phyloP scores from a whole-genome alignment of 2,888 invertebrate genomes.

The Zelleria hepariella region DNA sequence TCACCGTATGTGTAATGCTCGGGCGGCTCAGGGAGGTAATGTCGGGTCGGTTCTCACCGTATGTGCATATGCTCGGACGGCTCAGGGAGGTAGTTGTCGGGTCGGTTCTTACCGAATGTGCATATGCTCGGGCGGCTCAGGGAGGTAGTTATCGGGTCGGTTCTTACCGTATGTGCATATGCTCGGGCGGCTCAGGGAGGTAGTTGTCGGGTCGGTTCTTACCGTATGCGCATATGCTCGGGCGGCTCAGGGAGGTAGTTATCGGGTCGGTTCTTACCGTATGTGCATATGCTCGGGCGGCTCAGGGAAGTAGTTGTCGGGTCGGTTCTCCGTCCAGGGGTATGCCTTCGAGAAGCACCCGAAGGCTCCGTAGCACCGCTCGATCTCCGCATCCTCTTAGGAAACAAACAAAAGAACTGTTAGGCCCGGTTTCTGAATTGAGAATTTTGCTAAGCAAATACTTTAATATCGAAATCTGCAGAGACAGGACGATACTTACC shows the following conservation, averaged over 20 bases:
- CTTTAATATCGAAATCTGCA: too few relatives aligned
- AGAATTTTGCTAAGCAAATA: too few relatives aligned
- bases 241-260: too few relatives aligned
- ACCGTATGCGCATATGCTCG: too few relatives aligned
- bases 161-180: conserved; percentile 66
- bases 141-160: conserved; percentile 78
- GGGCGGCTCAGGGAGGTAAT: too few relatives aligned
- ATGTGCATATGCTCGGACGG: conserved; percentile 75
- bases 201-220: conserved; percentile 83
- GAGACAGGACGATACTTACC: too few relatives aligned
- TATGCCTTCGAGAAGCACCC: conserved; percentile 85
- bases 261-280: conserved; percentile 36
- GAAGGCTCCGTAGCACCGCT: conserved; percentile 82
- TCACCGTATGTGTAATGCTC: too few relatives aligned
- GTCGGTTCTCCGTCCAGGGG: conserved; percentile 86
- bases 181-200: conserved; percentile 81
- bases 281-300: conserved; percentile 75
- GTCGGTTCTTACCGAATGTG: conserved; percentile 58
- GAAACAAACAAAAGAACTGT: not conserved
- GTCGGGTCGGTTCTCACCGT: conserved; percentile 45
- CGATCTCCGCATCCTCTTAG: conserved; percentile 59
- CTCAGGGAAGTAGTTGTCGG: conserved; percentile 84
- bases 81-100: conserved; percentile 82
- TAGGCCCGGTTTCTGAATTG: too few relatives aligned
- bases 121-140: conserved; percentile 77